Evolutionary conservation across 1,140 invertebrate genomes (phyloP), one percentile per base, ranked within the genome.

Genomic region (Cotesia glomerata): DNA sequence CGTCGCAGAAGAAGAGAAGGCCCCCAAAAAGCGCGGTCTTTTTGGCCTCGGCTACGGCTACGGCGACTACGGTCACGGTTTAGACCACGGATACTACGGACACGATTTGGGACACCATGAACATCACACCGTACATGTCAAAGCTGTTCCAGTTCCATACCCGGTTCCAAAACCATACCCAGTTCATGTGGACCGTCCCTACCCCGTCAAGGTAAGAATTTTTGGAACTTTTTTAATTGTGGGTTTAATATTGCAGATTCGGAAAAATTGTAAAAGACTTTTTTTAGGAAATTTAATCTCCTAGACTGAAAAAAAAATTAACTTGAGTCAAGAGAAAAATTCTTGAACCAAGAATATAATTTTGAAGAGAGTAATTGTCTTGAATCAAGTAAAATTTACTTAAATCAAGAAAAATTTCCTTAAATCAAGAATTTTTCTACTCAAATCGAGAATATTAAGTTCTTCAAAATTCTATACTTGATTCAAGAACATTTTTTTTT

Each of bases 1-100:
- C 11, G 81, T 74, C 59, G 86, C 85, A 71, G 77, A 75, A 52
- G 77, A 80, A 52, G 78, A 80, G 2, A 84, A 85, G 52, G 77
- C 74, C n/a, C 77, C 85, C n/a, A 73, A 85, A 49, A 87, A 87
- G 59, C 83, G 86, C 35, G 86, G 86, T 16, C 77, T 86, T 18
- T 34, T 75, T 52, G 74, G 70, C 56, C 59, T 77, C 0, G 74
- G 78, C 36, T 71, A 72, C 9, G 67, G 69, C 5, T 58, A 74
- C 58, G 73, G 72, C 0, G 78, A 72, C 18, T 64, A 79, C 49
- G 77, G 78, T 66, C 39, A 78, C 3, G 26, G 73, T 16, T 63
- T 72, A 8, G 58, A 61, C 54, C 52, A 68, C 73, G 54, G 63
- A 36, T 16, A 68, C 14, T 18, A 36, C 14, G 63, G 58, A 73